These are phyloP conservation scores for Holocentrus rufus DNA, from an alignment of 2,797 vertebrate species.

Conservation along the genomic window DNA sequence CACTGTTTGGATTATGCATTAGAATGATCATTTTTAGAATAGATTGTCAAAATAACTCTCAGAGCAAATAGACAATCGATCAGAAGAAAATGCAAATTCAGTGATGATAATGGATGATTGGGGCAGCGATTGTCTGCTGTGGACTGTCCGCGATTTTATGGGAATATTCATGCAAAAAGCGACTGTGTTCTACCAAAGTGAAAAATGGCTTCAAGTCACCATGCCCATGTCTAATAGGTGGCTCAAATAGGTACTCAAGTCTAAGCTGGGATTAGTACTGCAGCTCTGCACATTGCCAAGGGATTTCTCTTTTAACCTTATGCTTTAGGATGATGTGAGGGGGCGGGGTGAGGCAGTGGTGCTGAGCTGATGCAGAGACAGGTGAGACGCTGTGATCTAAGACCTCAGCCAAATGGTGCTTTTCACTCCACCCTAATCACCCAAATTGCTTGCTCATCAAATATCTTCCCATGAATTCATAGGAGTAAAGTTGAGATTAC, in stretches of 20 bases:
- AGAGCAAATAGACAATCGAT: background rate
- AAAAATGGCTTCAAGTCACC: conserved; percentile 47
- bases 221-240: conserved; percentile 70
- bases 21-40: background rate
- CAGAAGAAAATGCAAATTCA: background rate
- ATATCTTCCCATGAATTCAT: background rate
- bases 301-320: conserved; percentile 78
- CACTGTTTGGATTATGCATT: background rate
- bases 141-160: background rate
- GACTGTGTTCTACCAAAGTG: conserved; percentile 28
- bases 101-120: accelerated
- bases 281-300: conserved; percentile 72
- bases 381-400: conserved; percentile 34
- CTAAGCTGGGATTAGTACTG: conserved; percentile 81
- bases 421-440: conserved; percentile 17
- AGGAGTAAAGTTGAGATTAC: background rate
- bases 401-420: conserved; percentile 17
- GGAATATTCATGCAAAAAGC: conserved; percentile 12
- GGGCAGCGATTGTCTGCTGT: too few species aligned
- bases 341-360: conserved; percentile 16
- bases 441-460: conserved; percentile 36
- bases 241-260: conserved; percentile 71
- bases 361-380: conserved; percentile 29
- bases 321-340: conserved; percentile 41
- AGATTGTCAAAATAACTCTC: background rate